Conservation (phyloP, 2,797 vertebrate species). For the Neopelma chrysocephalum region DNA sequence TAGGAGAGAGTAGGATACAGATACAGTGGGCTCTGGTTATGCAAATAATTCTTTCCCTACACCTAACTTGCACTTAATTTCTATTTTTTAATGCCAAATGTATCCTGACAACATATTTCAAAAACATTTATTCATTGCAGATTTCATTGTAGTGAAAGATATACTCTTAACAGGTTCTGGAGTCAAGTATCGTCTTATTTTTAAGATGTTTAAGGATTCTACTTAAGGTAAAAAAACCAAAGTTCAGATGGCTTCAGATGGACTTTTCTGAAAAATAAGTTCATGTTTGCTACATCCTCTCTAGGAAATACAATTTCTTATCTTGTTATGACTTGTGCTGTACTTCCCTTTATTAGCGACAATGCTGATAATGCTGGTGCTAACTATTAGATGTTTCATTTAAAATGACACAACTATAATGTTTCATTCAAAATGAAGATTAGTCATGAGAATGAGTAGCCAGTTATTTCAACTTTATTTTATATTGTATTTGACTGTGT, state of each 20-base stretch:
- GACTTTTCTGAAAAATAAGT: neutral
- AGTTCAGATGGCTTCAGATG: neutral
- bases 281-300: neutral
- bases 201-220: neutral
- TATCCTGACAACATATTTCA: neutral
- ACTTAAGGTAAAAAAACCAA: neutral
- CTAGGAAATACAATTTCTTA: neutral
- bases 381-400: neutral
- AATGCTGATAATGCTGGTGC: neutral
- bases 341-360: neutral
- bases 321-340: neutral
- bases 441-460: neutral
- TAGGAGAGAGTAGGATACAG: neutral
- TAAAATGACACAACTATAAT: neutral
- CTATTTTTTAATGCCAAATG: neutral
- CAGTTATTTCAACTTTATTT: neutral
- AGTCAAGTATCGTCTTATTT: neutral
- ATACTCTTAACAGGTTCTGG: neutral
- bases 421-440: neutral
- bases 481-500: neutral
- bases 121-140: neutral
- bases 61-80: neutral
- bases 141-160: neutral
- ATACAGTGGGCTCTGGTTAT: accelerated
- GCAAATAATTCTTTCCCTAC: neutral